Evolutionary conservation across 2,888 invertebrate genomes (phyloP).

Genomic region (Luperina nickerlii): DNA sequence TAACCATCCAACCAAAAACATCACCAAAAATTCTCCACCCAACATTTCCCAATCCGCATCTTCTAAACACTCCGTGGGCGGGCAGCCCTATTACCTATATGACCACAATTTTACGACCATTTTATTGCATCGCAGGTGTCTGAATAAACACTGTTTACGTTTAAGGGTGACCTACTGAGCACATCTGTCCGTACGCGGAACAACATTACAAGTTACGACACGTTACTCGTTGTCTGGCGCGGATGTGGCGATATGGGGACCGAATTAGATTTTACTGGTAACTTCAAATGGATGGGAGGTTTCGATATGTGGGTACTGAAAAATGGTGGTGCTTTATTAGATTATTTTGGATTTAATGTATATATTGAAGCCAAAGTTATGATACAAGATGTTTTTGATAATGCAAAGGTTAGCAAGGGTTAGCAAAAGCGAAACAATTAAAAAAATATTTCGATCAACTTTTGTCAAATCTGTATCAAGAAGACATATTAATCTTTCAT

Average conservation of each 20-base stretch:
- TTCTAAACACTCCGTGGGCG: constrained; percentile 52
- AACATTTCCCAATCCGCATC: constrained; percentile 10
- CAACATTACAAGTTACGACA: constrained; percentile 49
- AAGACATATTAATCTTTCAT: constrained; percentile 7
- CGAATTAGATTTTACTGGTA: constrained; percentile 42
- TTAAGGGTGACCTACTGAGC: constrained; percentile 75
- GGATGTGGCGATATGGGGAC: constrained; percentile 31
- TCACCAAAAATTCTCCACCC: neutral
- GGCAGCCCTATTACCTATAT: constrained; percentile 54
- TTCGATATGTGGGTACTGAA: neutral
- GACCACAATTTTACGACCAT: constrained; percentile 60
- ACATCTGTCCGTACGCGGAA: constrained; percentile 69
- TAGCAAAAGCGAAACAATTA: neutral
- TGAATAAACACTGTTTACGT: constrained; percentile 65
- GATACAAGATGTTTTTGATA: neutral
- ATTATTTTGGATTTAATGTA: neutral
- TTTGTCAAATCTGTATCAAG: constrained; percentile 1
- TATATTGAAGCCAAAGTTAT: neutral
- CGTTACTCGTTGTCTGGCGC: constrained; percentile 6
- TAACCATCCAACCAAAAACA: neutral
- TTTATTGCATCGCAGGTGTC: constrained; percentile 78
- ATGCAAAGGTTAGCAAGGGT: neutral
- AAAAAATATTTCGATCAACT: neutral
- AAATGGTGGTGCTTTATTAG: neutral
- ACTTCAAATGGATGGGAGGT: constrained; percentile 14